Evolutionary conservation across 1,140 invertebrate species (phyloP), one percentile per base, ranked within the genome.

Genomic region (Trachymyrmex septentrionalis): DNA sequence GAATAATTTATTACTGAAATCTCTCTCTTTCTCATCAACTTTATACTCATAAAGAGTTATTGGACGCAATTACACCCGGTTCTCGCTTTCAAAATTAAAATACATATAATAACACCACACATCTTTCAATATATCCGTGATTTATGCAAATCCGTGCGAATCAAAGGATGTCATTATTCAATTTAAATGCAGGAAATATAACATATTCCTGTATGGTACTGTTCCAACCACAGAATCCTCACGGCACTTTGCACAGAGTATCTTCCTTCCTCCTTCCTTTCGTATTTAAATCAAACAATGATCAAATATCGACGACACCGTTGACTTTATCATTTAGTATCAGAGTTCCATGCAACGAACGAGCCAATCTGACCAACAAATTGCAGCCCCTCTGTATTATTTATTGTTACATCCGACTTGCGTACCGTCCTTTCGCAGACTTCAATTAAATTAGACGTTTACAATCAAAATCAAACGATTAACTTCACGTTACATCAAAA

Each of bases 1-100:
- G 19, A 78, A 64, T 34, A 66, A 50, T 50, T 78, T 50, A 66
- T 78, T 67, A 66, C 27, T 78, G 24, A 24, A 78, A 64, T 44
- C 38, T 48, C 63, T 19, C 21, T 27, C 38, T 69, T 21, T 69
- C n/a, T 66, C 59, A 78, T 78, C 76, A 21, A 38, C 3, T 12
- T 24, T 77, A 67, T 67, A 78, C 34, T 78, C 38, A 50, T 78
- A 64, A 77, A 64, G 16, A 63, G 21, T 16, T 77, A 77, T 63
- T 64, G 24, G 64, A 77, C 38, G 38, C 44, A 19, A 66, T 78
- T 78, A 78, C 7, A 76, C n/a, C 6, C 38, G 38, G 12, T 66
- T 78, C 24, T 66, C 57, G 75, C 59, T 77, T 76, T 76, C 57
- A 44, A 61, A 77, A 77, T 77, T 78, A 78, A 78, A 66, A 50